phyloP scores from a whole-genome alignment of 2,888 invertebrate species.

The Ferrisia virgata region DNA sequence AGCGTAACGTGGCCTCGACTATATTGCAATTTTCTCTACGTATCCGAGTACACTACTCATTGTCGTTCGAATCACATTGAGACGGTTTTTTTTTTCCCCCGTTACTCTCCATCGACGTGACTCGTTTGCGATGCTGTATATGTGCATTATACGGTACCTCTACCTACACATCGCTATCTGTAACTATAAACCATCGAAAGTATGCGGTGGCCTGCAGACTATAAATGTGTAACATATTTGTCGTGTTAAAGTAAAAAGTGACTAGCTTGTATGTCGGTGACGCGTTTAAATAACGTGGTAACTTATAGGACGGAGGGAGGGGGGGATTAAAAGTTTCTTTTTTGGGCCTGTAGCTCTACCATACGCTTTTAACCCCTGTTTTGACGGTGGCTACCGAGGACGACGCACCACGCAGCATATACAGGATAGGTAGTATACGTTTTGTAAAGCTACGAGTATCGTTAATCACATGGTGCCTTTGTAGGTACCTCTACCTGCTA shows the following conservation, averaged over 20 bases:
- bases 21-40: neutral
- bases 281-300: neutral
- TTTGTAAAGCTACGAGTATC: conserved; percentile 1
- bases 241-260: conserved; percentile 1
- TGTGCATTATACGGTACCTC: too few species aligned
- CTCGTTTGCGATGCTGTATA: too few species aligned
- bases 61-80: too few species aligned
- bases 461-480: neutral
- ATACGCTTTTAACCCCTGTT: neutral
- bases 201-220: neutral
- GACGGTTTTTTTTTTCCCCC: too few species aligned
- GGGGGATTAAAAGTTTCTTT: neutral
- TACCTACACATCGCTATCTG: too few species aligned
- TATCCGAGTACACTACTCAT: too few species aligned
- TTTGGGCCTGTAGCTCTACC: too few species aligned
- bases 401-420: neutral
- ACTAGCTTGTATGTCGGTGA: neutral
- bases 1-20: neutral
- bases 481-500: too few species aligned
- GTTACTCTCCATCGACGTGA: too few species aligned
- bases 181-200: neutral
- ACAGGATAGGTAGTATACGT: too few species aligned
- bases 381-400: neutral
- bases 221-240: neutral
- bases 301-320: neutral